Evolutionary conservation across 2,113 vertebrate species (phyloP).

Genomic region (Neogobius melanostomus): DNA sequence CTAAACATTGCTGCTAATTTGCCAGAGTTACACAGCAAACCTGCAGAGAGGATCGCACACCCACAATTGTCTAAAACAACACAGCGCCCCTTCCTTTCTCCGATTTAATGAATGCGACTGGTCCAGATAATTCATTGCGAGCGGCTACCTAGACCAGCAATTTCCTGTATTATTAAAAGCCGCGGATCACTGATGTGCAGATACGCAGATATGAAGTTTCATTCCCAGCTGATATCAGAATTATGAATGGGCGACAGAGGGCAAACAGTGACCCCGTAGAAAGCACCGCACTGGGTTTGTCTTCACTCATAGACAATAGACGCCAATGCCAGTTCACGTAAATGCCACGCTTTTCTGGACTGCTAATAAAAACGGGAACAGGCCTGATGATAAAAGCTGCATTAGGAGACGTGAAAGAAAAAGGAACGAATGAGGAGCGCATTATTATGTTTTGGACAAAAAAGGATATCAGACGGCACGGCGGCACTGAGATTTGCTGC

Average conservation of each 20-base stretch:
- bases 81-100: constrained; percentile 31
- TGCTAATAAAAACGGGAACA: constrained; percentile 54
- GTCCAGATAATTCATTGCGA: constrained; percentile 49
- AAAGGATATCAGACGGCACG: constrained; percentile 29
- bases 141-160: constrained; percentile 58
- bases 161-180: constrained; percentile 68
- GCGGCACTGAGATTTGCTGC: constrained; percentile 36
- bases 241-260: constrained; percentile 66
- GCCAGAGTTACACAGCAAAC: constrained; percentile 9
- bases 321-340: constrained; percentile 48
- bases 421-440: constrained; percentile 41
- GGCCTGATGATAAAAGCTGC: constrained; percentile 45
- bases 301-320: constrained; percentile 55
- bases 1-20: not conserved
- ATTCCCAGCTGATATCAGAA: constrained; percentile 65
- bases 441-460: constrained; percentile 51
- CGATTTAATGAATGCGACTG: constrained; percentile 49
- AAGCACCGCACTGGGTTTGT: constrained; percentile 35
- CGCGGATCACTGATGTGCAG: constrained; percentile 51
- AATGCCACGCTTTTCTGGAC: constrained; percentile 54
- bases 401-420: constrained; percentile 38
- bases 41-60: constrained; percentile 25
- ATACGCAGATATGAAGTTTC: constrained; percentile 68
- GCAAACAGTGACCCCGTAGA: constrained; percentile 54
- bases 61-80: constrained; percentile 52